phyloP scores from a whole-genome alignment of 2,797 vertebrate species.

The Zenarchopterus dispar region DNA sequence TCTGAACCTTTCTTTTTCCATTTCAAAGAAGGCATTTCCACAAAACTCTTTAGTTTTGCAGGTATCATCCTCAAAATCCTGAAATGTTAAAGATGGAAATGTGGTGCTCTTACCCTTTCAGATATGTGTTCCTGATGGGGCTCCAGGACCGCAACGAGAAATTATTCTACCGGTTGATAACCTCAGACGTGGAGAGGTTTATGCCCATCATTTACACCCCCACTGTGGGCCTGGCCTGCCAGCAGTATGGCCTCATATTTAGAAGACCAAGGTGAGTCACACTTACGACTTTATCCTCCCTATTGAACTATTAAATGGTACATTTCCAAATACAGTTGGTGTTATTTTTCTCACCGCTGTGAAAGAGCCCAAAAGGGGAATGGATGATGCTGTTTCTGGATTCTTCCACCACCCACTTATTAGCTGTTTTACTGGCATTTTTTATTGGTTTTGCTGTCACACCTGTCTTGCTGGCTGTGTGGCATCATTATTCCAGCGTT shows the following conservation, averaged over 20 bases:
- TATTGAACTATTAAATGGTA: slow-evolving; percentile 4
- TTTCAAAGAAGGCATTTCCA: slow-evolving; percentile 17
- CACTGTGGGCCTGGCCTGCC: slow-evolving; percentile 95
- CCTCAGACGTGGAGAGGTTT: slow-evolving; percentile 92
- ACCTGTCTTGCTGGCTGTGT: slow-evolving; percentile 8
- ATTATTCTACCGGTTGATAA: slow-evolving; percentile 92
- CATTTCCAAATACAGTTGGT: too few species aligned
- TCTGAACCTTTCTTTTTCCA: neutral
- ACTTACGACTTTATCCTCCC: slow-evolving; percentile 1
- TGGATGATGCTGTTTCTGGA: slow-evolving; percentile 14
- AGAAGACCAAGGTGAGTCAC: slow-evolving; percentile 91
- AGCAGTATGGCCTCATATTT: slow-evolving; percentile 93
- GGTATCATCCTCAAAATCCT: slow-evolving; percentile 15
- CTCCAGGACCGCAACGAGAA: slow-evolving; percentile 98
- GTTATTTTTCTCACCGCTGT: slow-evolving; percentile 10
- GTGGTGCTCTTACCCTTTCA: slow-evolving; percentile 62
- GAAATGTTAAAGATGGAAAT: slow-evolving; percentile 51
- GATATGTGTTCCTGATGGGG: slow-evolving; percentile 95
- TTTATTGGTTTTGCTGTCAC: slow-evolving; percentile 22
- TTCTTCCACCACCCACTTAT: slow-evolving; percentile 16
- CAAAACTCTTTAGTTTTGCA: slow-evolving; percentile 17
- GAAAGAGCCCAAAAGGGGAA: slow-evolving; percentile 1
- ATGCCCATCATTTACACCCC: slow-evolving; percentile 99
- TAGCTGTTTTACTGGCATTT: slow-evolving; percentile 3
- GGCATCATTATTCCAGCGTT: slow-evolving; percentile 20